Evolutionary conservation across 2,113 vertebrate species (phyloP).

Genomic region (Dromaius novaehollandiae): DNA sequence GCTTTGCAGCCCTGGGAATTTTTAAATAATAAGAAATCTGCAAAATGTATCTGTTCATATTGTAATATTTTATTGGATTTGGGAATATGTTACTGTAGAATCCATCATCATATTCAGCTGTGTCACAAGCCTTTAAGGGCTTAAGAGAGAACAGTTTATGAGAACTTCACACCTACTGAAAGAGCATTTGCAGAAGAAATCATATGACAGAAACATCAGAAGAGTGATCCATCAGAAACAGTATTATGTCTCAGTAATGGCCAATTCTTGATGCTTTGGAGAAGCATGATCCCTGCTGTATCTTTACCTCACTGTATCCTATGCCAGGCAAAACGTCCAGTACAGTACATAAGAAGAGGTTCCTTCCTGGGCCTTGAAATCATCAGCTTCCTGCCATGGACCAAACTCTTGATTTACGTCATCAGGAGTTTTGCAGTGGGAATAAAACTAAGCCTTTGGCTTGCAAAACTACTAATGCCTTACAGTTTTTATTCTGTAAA

Average conservation of each 20-base stretch:
- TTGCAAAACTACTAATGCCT: background rate
- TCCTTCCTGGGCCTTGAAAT: background rate
- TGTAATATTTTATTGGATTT: background rate
- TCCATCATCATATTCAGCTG: too few species aligned
- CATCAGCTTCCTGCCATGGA: background rate
- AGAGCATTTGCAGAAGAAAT: background rate
- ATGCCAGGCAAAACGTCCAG: background rate
- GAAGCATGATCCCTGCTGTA: too few species aligned
- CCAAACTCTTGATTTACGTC: background rate
- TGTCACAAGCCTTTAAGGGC: too few species aligned
- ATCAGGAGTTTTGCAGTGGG: background rate
- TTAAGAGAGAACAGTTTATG: background rate
- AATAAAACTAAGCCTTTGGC: background rate
- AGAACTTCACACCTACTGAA: background rate
- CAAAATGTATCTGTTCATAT: background rate
- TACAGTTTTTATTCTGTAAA: background rate
- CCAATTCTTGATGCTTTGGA: background rate
- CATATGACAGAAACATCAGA: background rate
- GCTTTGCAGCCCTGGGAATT: background rate
- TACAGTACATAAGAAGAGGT: rapidly evolving
- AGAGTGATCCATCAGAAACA: background rate
- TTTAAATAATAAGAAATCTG: background rate
- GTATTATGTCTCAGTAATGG: rapidly evolving
- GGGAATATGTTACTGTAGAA: background rate
- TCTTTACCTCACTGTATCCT: background rate